phyloP scores from a whole-genome alignment of 1,140 invertebrate genomes.

The Nymphalis io region DNA sequence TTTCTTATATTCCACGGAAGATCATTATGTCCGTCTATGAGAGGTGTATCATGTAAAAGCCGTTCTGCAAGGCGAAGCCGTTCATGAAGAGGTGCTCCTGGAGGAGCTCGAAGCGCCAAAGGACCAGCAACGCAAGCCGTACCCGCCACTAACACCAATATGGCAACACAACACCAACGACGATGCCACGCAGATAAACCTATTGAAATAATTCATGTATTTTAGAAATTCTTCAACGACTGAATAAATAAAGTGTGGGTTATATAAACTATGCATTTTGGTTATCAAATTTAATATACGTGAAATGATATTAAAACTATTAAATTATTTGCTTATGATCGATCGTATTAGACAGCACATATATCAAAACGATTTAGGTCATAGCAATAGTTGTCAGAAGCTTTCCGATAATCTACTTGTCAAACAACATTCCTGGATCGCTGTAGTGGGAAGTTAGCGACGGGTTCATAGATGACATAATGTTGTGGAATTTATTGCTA shows the following conservation, averaged over 20 bases:
- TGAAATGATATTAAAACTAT: background rate
- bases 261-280: too few species aligned
- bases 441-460: constrained; percentile 26
- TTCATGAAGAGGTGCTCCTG: constrained; percentile 84
- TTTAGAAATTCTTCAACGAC: background rate
- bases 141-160: constrained; percentile 84
- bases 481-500: constrained; percentile 6
- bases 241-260: background rate
- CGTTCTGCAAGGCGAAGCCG: constrained; percentile 83
- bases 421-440: constrained; percentile 48
- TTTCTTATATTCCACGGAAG: constrained; percentile 94
- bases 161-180: constrained; percentile 85
- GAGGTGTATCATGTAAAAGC: constrained; percentile 83
- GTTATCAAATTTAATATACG: background rate
- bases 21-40: constrained; percentile 93
- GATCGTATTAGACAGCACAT: constrained; percentile 26
- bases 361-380: constrained; percentile 54
- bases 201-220: constrained; percentile 28
- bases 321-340: background rate
- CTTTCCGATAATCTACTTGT: constrained; percentile 62
- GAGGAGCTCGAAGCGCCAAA: constrained; percentile 83
- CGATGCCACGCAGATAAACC: constrained; percentile 73
- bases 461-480: constrained; percentile 22
- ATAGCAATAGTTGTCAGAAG: constrained; percentile 54
- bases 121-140: constrained; percentile 85